A percentile compares a stretch with the other conserved stretches of the same genome.
Conservation (phyloP, 2,888 invertebrate genomes). For the Plagodis dolabraria region DNA sequence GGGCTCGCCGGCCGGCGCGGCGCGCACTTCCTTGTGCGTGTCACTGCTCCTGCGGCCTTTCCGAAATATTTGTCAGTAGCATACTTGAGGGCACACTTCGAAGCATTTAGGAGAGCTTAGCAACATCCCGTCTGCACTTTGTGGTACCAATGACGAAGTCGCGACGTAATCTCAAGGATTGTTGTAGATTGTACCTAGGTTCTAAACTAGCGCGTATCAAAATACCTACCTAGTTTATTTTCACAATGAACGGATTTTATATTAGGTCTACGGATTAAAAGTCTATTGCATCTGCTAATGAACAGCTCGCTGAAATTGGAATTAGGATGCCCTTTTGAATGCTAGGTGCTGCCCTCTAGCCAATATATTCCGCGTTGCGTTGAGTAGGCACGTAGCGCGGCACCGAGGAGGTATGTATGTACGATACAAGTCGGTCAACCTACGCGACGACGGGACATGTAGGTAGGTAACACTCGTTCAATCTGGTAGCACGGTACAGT, state of each 20-base stretch:
- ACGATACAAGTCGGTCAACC: too few relatives aligned
- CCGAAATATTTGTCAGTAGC: conserved; percentile 1
- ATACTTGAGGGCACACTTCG: neutral
- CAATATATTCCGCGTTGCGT: neutral
- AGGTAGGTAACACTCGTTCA: too few relatives aligned
- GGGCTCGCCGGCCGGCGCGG: conserved; percentile 29
- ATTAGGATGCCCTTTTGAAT: too few relatives aligned
- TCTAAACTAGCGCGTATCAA: neutral
- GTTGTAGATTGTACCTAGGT: neutral
- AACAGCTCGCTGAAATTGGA: too few relatives aligned
- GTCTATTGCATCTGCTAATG: too few relatives aligned
- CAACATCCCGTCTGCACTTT: conserved; percentile 14
- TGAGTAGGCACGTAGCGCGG: too few relatives aligned
- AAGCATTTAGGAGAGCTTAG: neutral
- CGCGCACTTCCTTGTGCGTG: conserved; percentile 15
- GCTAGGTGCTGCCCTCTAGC: neutral
- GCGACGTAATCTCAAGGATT: neutral
- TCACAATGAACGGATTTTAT: neutral
- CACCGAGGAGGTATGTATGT: too few relatives aligned
- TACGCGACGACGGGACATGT: too few relatives aligned
- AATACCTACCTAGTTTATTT: neutral
- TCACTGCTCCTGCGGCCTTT: conserved; percentile 10
- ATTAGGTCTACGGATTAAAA: too few relatives aligned
- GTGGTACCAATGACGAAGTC: neutral
- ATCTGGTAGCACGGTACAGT: too few relatives aligned